Evolutionary conservation across 2,797 vertebrate genomes (phyloP).

Genomic region (Gobionotothen gibberifrons): DNA sequence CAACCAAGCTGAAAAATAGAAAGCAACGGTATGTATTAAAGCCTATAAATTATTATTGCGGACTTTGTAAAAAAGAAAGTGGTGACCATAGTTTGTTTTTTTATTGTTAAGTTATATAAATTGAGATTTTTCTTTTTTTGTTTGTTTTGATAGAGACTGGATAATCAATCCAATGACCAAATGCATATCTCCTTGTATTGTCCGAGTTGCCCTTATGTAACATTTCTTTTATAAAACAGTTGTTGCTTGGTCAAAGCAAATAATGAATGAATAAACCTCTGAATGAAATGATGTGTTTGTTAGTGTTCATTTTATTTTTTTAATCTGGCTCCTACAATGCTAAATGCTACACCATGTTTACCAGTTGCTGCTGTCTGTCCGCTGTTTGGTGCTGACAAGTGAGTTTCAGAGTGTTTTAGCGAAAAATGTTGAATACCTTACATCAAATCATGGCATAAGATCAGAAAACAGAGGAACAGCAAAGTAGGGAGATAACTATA

Average conservation of each 20-base stretch:
- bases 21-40: slow-evolving; percentile 71
- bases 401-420: not conserved
- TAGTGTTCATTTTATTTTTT: not conserved
- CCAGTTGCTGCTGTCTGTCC: not conserved
- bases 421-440: not conserved
- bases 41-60: slow-evolving; percentile 86
- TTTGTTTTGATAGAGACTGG: slow-evolving; percentile 86
- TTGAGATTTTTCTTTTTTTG: slow-evolving; percentile 64
- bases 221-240: slow-evolving; percentile 78
- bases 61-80: slow-evolving; percentile 79
- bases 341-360: not conserved
- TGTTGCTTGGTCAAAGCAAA: slow-evolving; percentile 81
- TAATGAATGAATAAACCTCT: slow-evolving; percentile 84
- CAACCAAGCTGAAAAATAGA: slow-evolving; percentile 66
- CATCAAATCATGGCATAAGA: not conserved
- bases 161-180: slow-evolving; percentile 89
- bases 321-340: not conserved
- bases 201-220: slow-evolving; percentile 80
- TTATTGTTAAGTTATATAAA: slow-evolving; percentile 88
- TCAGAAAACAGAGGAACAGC: not conserved
- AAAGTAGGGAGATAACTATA: not conserved
- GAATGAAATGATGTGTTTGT: slow-evolving; percentile 60
- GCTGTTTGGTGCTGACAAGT: not conserved
- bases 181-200: slow-evolving; percentile 86
- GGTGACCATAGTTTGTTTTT: slow-evolving; percentile 77